Evolutionary conservation across 1,140 invertebrate genomes (phyloP).

Genomic region (Epicauta chinensis): DNA sequence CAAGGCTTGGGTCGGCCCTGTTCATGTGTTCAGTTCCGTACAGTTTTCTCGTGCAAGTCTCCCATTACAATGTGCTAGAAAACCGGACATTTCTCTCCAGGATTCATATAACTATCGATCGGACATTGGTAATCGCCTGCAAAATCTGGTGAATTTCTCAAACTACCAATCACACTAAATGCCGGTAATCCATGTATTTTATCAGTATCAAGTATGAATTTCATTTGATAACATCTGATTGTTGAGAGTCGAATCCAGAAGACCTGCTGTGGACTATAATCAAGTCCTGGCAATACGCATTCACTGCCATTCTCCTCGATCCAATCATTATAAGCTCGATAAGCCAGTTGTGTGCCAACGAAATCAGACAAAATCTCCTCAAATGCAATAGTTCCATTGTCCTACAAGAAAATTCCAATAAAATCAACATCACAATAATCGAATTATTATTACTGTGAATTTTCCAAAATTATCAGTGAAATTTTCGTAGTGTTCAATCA

Average conservation of each 20-base stretch:
- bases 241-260: constrained; percentile 50
- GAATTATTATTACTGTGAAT: background rate
- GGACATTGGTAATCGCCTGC: constrained; percentile 57
- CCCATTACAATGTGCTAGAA: no score
- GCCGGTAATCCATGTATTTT: constrained; percentile 32
- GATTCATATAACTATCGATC: constrained; percentile 56
- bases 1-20: no score
- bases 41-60: no score
- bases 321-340: constrained; percentile 72
- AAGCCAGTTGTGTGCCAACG: constrained; percentile 79
- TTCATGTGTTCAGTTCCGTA: no score
- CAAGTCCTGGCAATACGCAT: constrained; percentile 43
- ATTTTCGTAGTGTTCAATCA: constrained; percentile 24
- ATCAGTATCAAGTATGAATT: constrained; percentile 1
- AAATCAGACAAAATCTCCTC: constrained; percentile 86
- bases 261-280: constrained; percentile 53
- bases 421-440: background rate
- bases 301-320: constrained; percentile 55
- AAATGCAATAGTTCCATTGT: constrained; percentile 84
- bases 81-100: constrained; percentile 55
- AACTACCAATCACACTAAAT: constrained; percentile 51
- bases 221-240: constrained; percentile 27
- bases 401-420: constrained; percentile 47
- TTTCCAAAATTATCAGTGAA: constrained; percentile 9
- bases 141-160: constrained; percentile 60